Percentiles rank a stretch among this genome's conserved stretches.
Evolutionary conservation across 2,113 vertebrate species (phyloP).

Genomic region (Hippolais icterina): DNA sequence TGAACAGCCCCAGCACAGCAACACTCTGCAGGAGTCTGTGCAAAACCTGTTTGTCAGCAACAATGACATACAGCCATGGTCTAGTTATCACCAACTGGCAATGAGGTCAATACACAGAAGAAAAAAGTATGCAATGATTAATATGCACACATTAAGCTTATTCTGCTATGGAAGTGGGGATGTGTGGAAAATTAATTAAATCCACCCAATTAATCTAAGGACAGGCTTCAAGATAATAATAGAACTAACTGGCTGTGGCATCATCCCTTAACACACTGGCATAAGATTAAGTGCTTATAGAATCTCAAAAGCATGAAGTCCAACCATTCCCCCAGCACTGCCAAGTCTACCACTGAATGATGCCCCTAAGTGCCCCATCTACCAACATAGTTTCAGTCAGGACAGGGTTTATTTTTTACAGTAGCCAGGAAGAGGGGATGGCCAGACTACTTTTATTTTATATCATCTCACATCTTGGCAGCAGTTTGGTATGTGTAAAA

Average conservation of each 20-base stretch:
- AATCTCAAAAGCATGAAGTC: background rate
- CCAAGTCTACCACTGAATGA: background rate
- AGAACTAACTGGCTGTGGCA: background rate
- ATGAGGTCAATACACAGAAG: rapidly evolving
- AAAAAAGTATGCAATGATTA: background rate
- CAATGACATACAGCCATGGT: background rate
- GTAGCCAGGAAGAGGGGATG: background rate
- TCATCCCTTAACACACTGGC: background rate
- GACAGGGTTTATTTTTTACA: background rate
- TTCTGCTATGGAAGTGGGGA: background rate
- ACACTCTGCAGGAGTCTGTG: background rate
- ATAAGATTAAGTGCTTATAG: background rate
- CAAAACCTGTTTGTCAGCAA: background rate
- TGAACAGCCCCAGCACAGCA: background rate
- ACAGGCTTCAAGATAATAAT: background rate
- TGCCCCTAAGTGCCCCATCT: background rate
- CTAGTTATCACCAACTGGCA: background rate
- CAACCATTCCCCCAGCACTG: background rate
- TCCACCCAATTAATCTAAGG: background rate
- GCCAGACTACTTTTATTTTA: background rate
- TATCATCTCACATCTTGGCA: background rate
- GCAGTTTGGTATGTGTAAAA: rapidly evolving
- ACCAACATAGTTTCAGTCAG: background rate
- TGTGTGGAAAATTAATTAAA: background rate
- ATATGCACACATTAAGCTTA: background rate